These are phyloP conservation scores for Anseranas semipalmata DNA, from an alignment of 2,113 vertebrate species.

Conservation along the genomic window DNA sequence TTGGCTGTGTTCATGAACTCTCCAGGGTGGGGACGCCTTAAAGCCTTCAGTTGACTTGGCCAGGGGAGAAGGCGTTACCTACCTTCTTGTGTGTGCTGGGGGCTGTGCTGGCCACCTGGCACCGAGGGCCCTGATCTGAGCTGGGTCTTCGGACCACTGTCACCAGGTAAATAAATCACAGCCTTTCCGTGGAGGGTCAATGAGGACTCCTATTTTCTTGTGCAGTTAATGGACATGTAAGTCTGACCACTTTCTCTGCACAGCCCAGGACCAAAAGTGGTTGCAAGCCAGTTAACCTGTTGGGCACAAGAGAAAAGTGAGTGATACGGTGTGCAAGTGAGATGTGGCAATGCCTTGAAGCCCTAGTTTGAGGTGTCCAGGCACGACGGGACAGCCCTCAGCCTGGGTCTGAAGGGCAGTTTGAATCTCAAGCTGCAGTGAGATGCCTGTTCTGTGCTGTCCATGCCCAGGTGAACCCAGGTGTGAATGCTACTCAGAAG, in stretches of 20 bases:
- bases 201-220: neutral
- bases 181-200: neutral
- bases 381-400: neutral
- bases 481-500: neutral
- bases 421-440: neutral
- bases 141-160: neutral
- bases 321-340: fast-evolving
- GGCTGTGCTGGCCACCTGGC: neutral
- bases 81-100: neutral
- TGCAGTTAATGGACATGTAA: neutral
- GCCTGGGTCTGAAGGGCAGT: neutral
- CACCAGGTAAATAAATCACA: neutral
- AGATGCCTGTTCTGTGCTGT: neutral
- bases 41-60: neutral
- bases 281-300: neutral
- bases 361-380: neutral
- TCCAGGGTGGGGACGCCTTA: neutral
- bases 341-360: neutral
- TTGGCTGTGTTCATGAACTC: fast-evolving
- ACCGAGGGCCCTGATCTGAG: neutral
- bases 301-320: fast-evolving
- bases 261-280: neutral
- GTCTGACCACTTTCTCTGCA: neutral
- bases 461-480: neutral
- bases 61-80: neutral